A percentile compares a stretch with the other conserved stretches of the same genome.
Conservation (phyloP, 2,797 vertebrate genomes). For the Poeciliopsis gracilis region DNA sequence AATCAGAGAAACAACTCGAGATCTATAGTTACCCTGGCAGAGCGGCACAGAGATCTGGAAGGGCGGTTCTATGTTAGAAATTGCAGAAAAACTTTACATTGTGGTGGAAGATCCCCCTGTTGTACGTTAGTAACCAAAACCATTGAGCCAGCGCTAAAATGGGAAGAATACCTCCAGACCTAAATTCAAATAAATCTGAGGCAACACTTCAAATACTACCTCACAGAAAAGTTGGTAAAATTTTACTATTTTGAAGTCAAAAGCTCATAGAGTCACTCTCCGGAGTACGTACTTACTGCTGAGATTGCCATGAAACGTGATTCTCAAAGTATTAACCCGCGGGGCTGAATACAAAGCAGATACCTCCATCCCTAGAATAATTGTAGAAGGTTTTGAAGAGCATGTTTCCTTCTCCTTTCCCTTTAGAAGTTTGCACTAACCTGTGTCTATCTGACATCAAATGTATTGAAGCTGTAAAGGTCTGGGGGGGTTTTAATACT, state of each 20-base stretch:
- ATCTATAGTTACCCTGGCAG: too few relatives aligned
- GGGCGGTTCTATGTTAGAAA: neutral
- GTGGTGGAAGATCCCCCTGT: neutral
- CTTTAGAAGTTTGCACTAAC: neutral
- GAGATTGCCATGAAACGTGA: neutral
- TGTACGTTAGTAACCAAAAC: neutral
- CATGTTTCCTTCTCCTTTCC: neutral
- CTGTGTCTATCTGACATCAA: neutral
- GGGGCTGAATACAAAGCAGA: neutral
- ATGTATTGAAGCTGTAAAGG: neutral
- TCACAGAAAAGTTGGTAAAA: neutral
- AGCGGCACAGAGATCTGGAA: too few relatives aligned
- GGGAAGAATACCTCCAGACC: neutral
- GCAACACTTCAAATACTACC: neutral
- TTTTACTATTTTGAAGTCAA: neutral
- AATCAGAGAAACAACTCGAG: too few relatives aligned
- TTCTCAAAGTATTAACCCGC: neutral
- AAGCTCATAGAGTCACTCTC: neutral
- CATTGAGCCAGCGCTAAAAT: neutral
- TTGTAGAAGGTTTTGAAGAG: neutral
- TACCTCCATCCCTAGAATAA: neutral
- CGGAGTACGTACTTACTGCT: neutral
- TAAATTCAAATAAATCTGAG: neutral
- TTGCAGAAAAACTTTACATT: neutral
- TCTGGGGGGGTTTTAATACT: neutral